Evolutionary conservation across 1,140 invertebrate genomes (phyloP).

Genomic region (Leptinotarsa texana): DNA sequence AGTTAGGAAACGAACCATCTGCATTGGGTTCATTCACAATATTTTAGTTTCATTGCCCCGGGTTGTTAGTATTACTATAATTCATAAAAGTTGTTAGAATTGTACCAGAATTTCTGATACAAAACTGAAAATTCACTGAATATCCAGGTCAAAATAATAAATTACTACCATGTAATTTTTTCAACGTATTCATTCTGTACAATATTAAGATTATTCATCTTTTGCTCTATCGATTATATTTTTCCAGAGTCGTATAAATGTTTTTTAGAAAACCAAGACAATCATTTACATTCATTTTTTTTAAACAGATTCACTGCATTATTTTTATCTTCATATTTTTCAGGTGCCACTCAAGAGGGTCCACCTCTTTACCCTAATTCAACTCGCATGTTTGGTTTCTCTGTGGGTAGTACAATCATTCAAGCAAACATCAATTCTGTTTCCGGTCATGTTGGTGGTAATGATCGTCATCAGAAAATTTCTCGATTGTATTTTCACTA

Average conservation of each 20-base stretch:
- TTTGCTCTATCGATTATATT: background rate
- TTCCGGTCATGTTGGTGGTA: slow-evolving; percentile 98
- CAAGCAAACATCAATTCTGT: slow-evolving; percentile 90
- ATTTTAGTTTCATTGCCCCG: no score
- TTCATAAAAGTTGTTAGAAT: no score
- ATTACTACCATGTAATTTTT: no score
- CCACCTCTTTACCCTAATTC: slow-evolving; percentile 95
- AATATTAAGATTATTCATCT: background rate
- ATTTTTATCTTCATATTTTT: background rate
- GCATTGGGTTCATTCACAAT: no score
- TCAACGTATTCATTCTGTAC: background rate
- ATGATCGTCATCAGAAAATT: slow-evolving; percentile 96
- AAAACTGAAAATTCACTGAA: no score
- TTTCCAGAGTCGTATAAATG: background rate
- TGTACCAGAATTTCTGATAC: no score
- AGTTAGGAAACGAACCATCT: no score
- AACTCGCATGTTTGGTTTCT: slow-evolving; percentile 84
- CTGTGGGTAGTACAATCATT: slow-evolving; percentile 97
- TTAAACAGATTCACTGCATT: no score
- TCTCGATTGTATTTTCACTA: slow-evolving; percentile 89
- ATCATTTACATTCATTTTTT: no score
- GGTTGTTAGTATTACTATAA: no score
- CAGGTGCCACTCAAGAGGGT: slow-evolving; percentile 86
- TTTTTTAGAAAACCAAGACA: background rate
- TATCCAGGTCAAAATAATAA: no score